Evolutionary conservation across 2,888 invertebrate genomes (phyloP), one percentile per base, ranked within the genome.

Genomic region (Acleris literana): DNA sequence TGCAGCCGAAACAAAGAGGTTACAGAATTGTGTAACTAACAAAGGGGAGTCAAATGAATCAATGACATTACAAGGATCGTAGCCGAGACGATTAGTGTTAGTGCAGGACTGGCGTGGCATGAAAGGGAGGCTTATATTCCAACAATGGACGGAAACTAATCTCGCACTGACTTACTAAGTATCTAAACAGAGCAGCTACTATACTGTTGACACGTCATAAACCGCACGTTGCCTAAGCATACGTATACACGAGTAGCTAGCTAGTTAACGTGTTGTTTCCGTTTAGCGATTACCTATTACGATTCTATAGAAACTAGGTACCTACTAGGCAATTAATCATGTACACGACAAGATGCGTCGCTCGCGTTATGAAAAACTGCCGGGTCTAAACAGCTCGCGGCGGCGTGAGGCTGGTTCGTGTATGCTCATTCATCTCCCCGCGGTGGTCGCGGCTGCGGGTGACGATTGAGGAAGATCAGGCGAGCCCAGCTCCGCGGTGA

Each of bases 401-500:
- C 59, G 51, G 57, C 62, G 64, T 69, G 61, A 65, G 43, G 63
- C 62, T 66, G 65, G 70, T 64, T 64, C 60, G 49, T 61, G 66
- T 53, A 56, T 55, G 43, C 43, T 55, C 59, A 68, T 66, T 67
- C 63, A 67, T 62, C 49, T 57, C 43, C 44, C 64, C 58, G 58
- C 62, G 33, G 54, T 55, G 59, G 61, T 68, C 55, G 46, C 48
- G 62, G 20, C 20, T 17, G 17, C 48, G 48, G 55, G 48, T 63
- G 68, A 64, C 64, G 62, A 64, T 66, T 56, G 64, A 68, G 68
- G 60, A 64, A 64, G 68, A 68, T 62, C 68, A 68, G 64, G 66
- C 58, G 60, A 56, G 60, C 64, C 67, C 64, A 53, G 70, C 68
- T 58, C 58, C 60, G 64, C 64, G 69, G 68, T 85, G 86, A 84